Conservation (phyloP, 2,797 vertebrate species). For the Platalea minor region DNA sequence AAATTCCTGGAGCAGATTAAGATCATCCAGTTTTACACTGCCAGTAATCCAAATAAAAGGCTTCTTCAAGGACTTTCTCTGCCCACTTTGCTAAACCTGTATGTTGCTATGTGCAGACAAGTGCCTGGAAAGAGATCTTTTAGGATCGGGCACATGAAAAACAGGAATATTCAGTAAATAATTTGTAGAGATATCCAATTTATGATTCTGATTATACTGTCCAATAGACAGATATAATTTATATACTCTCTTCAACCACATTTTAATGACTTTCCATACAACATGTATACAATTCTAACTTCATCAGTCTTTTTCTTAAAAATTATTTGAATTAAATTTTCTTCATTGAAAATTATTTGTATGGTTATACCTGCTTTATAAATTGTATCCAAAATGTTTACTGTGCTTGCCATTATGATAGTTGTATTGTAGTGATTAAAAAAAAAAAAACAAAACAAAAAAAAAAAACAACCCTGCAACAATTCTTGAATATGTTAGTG, state of each 20-base stretch:
- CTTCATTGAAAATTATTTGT: neutral
- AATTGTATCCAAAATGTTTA: neutral
- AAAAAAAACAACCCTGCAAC: neutral
- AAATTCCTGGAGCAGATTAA: neutral
- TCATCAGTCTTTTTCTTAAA: neutral
- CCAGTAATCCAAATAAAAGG: neutral
- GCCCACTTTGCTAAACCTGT: neutral
- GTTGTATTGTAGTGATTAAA: neutral
- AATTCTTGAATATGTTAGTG: neutral
- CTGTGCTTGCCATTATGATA: neutral
- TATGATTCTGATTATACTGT: neutral
- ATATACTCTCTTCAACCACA: neutral
- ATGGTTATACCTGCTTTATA: neutral
- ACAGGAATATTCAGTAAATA: neutral
- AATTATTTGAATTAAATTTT: neutral
- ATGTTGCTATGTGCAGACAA: neutral
- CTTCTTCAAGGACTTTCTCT: neutral
- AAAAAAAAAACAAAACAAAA: neutral
- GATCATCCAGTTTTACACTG: neutral
- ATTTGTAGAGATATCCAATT: neutral
- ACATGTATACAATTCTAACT: neutral
- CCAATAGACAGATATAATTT: neutral
- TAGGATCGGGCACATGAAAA: neutral
- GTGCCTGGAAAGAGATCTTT: neutral
- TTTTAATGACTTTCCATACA: neutral